Percentiles rank a stretch among this genome's conserved stretches.
phyloP scores from a whole-genome alignment of 1,140 invertebrate species.

The Hyposmocoma kahamanoa region DNA sequence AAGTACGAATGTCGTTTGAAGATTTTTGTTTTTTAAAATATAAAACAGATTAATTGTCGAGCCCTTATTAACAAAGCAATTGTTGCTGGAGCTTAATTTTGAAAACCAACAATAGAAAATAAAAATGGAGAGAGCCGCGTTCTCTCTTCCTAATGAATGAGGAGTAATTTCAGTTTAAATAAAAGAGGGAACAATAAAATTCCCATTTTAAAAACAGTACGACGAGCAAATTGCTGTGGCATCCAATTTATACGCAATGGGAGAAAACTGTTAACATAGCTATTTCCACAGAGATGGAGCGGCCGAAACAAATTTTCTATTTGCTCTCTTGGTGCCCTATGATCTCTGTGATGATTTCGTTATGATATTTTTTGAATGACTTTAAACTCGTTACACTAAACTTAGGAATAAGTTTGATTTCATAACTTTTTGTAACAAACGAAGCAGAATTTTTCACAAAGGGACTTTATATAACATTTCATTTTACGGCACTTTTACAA shows the following conservation, averaged over 20 bases:
- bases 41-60: conserved; percentile 45
- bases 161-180: conserved; percentile 62
- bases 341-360: too few species aligned
- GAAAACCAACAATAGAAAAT: conserved; percentile 65
- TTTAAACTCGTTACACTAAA: too few species aligned
- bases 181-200: conserved; percentile 62
- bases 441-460: too few species aligned
- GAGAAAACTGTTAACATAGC: conserved; percentile 49
- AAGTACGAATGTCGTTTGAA: too few species aligned
- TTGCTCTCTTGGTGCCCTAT: not conserved
- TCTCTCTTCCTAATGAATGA: conserved; percentile 58
- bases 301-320: conserved; percentile 20
- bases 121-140: conserved; percentile 50
- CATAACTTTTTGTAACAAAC: too few species aligned
- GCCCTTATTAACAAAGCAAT: conserved; percentile 61
- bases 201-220: conserved; percentile 49
- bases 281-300: conserved; percentile 52
- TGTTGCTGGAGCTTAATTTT: conserved; percentile 57
- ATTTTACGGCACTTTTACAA: too few species aligned
- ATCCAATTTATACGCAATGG: conserved; percentile 52
- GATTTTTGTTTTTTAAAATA: too few species aligned
- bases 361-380: too few species aligned
- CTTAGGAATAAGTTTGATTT: too few species aligned
- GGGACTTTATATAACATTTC: too few species aligned
- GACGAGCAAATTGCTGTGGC: conserved; percentile 48